Percentiles rank a stretch among this genome's conserved stretches.
These are phyloP conservation scores for Halictus ligatus DNA, from an alignment of 2,888 invertebrate species.

Conservation along the genomic window DNA sequence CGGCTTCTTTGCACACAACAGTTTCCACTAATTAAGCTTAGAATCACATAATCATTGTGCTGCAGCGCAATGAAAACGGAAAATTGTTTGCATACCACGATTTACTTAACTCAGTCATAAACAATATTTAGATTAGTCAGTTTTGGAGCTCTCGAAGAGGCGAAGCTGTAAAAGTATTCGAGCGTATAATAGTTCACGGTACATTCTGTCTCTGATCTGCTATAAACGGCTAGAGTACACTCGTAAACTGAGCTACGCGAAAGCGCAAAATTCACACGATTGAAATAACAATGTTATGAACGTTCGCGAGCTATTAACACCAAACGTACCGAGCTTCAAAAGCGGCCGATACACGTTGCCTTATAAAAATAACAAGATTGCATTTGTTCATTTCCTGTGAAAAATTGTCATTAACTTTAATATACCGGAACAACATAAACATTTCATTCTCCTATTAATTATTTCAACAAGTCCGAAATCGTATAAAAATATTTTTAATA, in stretches of 20 bases:
- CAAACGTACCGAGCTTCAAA: not conserved
- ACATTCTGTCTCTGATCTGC: not conserved
- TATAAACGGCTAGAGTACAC: not conserved
- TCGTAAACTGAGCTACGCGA: not conserved
- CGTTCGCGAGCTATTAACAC: not conserved
- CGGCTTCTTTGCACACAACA: not conserved
- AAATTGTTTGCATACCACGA: not conserved
- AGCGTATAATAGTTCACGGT: not conserved
- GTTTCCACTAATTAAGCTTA: not conserved
- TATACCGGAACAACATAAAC: too few relatives aligned
- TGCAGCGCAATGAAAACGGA: too few relatives aligned
- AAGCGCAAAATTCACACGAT: not conserved
- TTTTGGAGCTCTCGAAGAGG: not conserved
- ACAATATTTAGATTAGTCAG: not conserved
- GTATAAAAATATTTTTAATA: not conserved
- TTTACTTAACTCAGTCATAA: not conserved
- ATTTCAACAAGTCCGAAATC: too few relatives aligned
- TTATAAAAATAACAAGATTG: not conserved
- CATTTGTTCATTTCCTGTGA: not conserved
- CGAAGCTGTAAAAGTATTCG: not conserved
- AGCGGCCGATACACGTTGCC: not conserved
- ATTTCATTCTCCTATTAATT: too few relatives aligned
- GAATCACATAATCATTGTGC: not conserved
- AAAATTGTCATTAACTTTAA: not conserved
- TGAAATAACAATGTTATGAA: not conserved